These are phyloP conservation scores for Actinostola sp. DNA, from an alignment of 92 coral and sea anemone species.

Conservation along the genomic window DNA sequence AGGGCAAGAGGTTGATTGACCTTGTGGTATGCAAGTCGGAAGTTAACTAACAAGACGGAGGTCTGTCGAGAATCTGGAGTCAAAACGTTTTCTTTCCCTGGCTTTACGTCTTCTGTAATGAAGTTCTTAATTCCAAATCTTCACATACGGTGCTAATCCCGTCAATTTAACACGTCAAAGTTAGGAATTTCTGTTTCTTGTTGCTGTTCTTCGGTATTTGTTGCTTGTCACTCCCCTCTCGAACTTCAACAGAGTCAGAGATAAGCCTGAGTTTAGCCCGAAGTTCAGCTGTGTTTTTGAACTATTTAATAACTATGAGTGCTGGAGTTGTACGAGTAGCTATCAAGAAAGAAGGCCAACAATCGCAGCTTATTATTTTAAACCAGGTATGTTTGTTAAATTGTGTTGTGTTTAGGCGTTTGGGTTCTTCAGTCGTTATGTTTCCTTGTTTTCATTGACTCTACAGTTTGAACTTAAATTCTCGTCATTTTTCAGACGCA, in stretches of 20 bases:
- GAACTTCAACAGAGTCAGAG: too few relatives aligned
- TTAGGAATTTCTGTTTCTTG: neutral
- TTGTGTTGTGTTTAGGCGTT: neutral
- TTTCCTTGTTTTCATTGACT: constrained; percentile 9
- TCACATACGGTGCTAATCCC: neutral
- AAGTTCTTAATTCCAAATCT: neutral
- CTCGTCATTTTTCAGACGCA: constrained; percentile 53
- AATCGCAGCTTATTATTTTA: constrained; percentile 70
- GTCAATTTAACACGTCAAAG: neutral
- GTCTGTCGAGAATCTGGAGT: constrained; percentile 2
- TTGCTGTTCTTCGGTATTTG: neutral
- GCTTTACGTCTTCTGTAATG: constrained; percentile 5
- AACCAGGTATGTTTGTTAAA: constrained; percentile 63
- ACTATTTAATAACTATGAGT: constrained; percentile 34
- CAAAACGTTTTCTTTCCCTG: neutral
- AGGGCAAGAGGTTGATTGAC: neutral
- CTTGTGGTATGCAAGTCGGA: constrained; percentile 38
- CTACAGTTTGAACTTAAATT: neutral
- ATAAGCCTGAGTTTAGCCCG: too few relatives aligned
- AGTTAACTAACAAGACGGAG: constrained; percentile 12
- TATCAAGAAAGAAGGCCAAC: constrained; percentile 83
- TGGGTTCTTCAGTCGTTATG: too few relatives aligned
- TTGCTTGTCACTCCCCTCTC: constrained; percentile 20
- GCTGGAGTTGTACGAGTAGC: constrained; percentile 73
- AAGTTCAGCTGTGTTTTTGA: neutral